Evolutionary conservation across 2,797 vertebrate genomes (phyloP).

Genomic region (Acipenser transmontanus): DNA sequence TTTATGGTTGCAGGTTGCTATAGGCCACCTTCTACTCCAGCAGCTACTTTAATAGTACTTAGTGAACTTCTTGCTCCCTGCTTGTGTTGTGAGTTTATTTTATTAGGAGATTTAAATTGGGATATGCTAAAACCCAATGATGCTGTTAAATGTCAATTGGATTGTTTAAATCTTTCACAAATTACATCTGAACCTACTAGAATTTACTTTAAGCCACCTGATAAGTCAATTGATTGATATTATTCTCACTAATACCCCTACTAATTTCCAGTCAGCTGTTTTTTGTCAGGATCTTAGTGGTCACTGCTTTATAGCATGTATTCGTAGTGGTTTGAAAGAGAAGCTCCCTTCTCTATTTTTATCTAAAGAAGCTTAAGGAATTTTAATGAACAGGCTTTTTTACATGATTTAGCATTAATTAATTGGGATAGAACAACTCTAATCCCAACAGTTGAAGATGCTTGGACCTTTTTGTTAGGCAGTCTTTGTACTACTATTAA

Average conservation of each 20-base stretch:
- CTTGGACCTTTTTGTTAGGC: background rate
- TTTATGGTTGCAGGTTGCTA: background rate
- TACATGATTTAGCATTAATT: background rate
- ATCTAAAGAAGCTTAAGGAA: background rate
- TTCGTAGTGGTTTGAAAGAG: background rate
- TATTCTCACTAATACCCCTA: background rate
- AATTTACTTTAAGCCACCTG: background rate
- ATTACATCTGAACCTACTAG: background rate
- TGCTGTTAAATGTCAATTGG: background rate
- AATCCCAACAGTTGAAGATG: background rate
- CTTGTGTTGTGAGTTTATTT: too few species aligned
- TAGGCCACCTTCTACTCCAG: background rate
- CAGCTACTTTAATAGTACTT: background rate
- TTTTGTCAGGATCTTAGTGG: background rate
- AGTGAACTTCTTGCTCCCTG: too few species aligned
- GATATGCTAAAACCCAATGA: too few species aligned
- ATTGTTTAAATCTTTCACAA: background rate
- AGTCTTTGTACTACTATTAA: background rate
- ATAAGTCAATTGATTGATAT: too few species aligned
- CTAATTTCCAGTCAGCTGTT: background rate
- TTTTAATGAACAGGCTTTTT: slow-evolving; percentile 1
- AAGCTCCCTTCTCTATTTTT: background rate
- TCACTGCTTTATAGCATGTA: background rate
- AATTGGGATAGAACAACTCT: background rate
- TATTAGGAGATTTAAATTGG: too few species aligned